Conservation (phyloP, 2,888 invertebrate genomes). For the Branchipolynoe longqiensis region DNA sequence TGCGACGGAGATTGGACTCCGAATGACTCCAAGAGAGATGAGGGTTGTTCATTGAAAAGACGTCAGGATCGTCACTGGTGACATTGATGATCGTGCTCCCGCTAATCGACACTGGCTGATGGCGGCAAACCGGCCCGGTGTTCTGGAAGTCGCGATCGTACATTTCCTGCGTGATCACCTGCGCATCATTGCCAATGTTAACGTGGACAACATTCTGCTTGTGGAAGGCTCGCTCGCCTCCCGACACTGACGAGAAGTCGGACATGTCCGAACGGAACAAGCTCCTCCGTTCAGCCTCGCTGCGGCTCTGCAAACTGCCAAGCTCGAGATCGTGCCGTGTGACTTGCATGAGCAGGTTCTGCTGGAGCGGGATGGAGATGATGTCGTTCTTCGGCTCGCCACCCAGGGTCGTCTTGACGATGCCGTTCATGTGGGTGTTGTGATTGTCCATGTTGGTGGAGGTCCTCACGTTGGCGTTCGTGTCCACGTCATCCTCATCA, state of each 20-base stretch:
- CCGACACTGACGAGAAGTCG: conserved; percentile 25
- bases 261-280: conserved; percentile 22
- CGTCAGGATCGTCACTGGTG: conserved; percentile 5
- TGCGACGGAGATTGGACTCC: conserved; percentile 35
- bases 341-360: conserved; percentile 32
- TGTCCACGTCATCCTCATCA: conserved; percentile 3
- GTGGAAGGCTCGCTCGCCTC: not conserved
- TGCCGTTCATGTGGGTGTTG: not conserved
- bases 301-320: too few species aligned
- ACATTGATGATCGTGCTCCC: conserved; percentile 49
- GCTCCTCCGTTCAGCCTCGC: not conserved
- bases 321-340: conserved; percentile 2
- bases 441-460: not conserved
- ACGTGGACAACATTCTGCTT: conserved; percentile 27
- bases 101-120: not conserved
- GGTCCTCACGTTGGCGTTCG: conserved; percentile 15
- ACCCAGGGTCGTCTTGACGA: not conserved
- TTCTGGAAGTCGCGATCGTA: not conserved
- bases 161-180: conserved; percentile 41
- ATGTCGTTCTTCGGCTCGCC: not conserved
- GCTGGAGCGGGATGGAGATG: conserved; percentile 18
- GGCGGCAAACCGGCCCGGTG: not conserved
- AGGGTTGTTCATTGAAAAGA: not conserved
- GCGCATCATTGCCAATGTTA: not conserved
- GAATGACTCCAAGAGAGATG: too few species aligned